phyloP scores from a whole-genome alignment of 2,113 vertebrate species.

The Scopus umbretta region DNA sequence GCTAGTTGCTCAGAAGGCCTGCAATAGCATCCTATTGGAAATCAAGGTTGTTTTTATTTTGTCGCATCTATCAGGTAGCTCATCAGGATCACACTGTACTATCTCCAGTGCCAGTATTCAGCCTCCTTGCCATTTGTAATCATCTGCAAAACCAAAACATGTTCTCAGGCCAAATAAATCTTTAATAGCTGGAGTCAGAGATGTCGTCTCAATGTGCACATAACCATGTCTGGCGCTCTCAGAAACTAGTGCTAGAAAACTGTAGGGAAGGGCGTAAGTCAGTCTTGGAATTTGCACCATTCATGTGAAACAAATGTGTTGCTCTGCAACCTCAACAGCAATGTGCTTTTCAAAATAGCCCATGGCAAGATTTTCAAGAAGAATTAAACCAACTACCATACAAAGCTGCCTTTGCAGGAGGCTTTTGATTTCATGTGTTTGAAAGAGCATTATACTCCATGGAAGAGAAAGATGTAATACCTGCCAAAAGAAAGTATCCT shows the following conservation, averaged over 20 bases:
- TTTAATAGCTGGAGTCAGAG: neutral
- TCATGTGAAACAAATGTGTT: constrained; percentile 25
- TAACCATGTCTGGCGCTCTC: neutral
- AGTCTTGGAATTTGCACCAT: neutral
- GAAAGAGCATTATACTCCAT: neutral
- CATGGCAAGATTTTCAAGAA: constrained; percentile 23
- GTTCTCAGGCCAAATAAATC: constrained; percentile 9
- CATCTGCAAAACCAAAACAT: constrained; percentile 4
- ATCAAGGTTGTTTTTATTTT: neutral
- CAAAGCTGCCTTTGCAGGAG: neutral
- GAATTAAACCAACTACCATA: neutral
- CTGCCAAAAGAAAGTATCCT: neutral
- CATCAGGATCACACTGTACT: neutral
- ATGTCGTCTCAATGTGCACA: neutral
- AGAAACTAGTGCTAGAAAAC: neutral
- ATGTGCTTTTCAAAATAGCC: constrained; percentile 25
- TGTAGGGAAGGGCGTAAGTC: neutral
- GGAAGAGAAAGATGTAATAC: neutral
- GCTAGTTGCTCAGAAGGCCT: neutral
- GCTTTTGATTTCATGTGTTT: neutral
- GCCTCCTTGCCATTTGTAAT: neutral
- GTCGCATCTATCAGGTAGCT: neutral
- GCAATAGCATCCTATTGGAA: neutral
- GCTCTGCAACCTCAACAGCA: constrained; percentile 10
- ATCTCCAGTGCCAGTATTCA: neutral